Evolutionary conservation across 2,113 vertebrate species (phyloP).

Genomic region (Ameiurus melas): DNA sequence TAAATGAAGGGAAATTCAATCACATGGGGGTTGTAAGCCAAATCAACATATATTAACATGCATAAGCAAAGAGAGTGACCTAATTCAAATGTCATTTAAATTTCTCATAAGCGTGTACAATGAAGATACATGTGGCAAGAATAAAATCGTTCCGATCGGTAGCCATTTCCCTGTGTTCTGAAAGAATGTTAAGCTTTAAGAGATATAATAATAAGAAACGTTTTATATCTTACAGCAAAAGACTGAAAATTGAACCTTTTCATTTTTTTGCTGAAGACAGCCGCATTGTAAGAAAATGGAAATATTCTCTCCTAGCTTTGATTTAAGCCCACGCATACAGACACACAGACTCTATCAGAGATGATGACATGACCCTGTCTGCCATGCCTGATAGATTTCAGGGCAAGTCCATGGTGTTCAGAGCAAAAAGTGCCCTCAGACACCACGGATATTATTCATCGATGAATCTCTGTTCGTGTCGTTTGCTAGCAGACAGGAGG

Average conservation of each 20-base stretch:
- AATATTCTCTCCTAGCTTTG: neutral
- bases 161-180: neutral
- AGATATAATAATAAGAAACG: neutral
- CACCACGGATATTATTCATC: neutral
- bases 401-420: slow-evolving; percentile 22
- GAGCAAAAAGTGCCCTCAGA: neutral
- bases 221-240: neutral
- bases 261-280: neutral
- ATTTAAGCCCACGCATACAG: neutral
- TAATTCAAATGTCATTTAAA: neutral
- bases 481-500: neutral
- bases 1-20: slow-evolving; percentile 42
- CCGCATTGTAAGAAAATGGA: neutral
- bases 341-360: neutral
- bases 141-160: neutral
- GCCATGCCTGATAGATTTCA: neutral
- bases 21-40: slow-evolving; percentile 1
- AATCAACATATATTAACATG: slow-evolving; percentile 21
- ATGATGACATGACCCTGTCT: neutral
- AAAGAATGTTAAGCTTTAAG: neutral
- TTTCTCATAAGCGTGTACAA: slow-evolving; percentile 5
- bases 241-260: neutral
- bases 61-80: neutral
- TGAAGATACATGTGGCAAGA: neutral
- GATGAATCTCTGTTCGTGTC: slow-evolving; percentile 23